phyloP scores from a whole-genome alignment of 2,888 invertebrate species.

The Acanthopleura granulata region DNA sequence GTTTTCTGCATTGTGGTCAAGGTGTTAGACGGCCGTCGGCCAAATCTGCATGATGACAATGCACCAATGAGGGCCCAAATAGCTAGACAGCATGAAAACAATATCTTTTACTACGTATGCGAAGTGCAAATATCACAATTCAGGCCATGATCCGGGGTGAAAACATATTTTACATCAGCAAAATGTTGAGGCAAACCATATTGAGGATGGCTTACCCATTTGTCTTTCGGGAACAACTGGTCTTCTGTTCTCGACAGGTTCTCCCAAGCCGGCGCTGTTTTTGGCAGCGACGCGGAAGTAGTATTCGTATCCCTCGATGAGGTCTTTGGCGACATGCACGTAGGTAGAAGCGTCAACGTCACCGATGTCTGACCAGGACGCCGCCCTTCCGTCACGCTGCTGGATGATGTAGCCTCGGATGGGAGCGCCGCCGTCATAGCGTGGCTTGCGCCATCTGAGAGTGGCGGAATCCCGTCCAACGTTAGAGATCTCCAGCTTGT shows the following conservation, averaged over 20 bases:
- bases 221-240: slow-evolving; percentile 55
- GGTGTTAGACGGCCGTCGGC: too few relatives aligned
- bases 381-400: slow-evolving; percentile 48
- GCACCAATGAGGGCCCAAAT: too few relatives aligned
- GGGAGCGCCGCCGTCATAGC: slow-evolving; percentile 59
- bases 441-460: slow-evolving; percentile 67
- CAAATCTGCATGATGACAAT: too few relatives aligned
- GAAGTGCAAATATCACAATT: too few relatives aligned
- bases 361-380: slow-evolving; percentile 44
- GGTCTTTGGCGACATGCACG: slow-evolving; percentile 40
- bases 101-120: too few relatives aligned
- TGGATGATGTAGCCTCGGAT: slow-evolving; percentile 57
- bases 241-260: slow-evolving; percentile 47
- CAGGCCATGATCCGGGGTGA: too few relatives aligned
- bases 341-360: slow-evolving; percentile 41
- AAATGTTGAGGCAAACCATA: too few relatives aligned
- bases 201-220: slow-evolving; percentile 74
- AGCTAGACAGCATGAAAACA: too few relatives aligned
- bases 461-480: slow-evolving; percentile 49
- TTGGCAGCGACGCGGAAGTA: slow-evolving; percentile 66
- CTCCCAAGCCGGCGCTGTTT: slow-evolving; percentile 57
- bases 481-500: slow-evolving; percentile 45
- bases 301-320: slow-evolving; percentile 63
- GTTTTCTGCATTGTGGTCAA: too few relatives aligned
- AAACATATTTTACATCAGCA: too few relatives aligned